A percentile compares a stretch with the other conserved stretches of the same genome.
phyloP scores from a whole-genome alignment of 1,140 invertebrate genomes.

The Papilio helenus region DNA sequence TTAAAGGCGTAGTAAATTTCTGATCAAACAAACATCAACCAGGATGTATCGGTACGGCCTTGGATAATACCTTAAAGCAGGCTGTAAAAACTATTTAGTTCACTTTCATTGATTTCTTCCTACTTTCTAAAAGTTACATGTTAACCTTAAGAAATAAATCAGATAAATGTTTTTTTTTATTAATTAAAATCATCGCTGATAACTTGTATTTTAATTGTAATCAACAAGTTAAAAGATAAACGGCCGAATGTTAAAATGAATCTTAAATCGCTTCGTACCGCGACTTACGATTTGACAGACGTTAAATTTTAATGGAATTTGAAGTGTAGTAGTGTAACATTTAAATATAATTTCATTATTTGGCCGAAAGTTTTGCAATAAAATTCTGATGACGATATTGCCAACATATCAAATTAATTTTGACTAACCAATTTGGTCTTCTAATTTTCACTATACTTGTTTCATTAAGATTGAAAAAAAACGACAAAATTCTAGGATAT shows the following conservation, averaged over 20 bases:
- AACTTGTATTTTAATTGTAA: background rate
- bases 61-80: background rate
- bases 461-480: no score
- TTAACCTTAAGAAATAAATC: constrained; percentile 21
- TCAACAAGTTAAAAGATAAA: background rate
- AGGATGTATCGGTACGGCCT: constrained; percentile 15
- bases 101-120: constrained; percentile 34
- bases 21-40: background rate
- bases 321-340: no score
- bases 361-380: no score
- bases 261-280: no score
- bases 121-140: constrained; percentile 35
- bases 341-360: no score
- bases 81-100: constrained; percentile 28
- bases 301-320: no score
- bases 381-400: background rate
- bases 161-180: background rate
- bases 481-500: no score
- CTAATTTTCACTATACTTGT: no score
- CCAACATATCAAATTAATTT: no score
- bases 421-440: no score
- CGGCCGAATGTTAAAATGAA: background rate
- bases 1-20: background rate
- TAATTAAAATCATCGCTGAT: background rate
- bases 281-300: no score